Base-by-base conservation (phyloP, 2,797 vertebrate genomes). In the Decapterus maruadsi region DNA sequence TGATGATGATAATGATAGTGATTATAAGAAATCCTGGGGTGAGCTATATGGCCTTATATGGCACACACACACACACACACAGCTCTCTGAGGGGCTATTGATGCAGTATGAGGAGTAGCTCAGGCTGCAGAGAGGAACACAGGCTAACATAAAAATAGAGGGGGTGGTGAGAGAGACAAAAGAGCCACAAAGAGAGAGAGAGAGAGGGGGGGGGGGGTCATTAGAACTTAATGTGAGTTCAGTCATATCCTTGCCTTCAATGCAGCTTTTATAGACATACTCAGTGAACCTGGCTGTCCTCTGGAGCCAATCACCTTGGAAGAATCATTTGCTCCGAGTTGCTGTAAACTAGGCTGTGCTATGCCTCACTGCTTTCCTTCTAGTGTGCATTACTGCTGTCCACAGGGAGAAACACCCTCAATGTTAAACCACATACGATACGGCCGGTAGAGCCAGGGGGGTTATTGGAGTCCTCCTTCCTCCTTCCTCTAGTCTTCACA, bases 201-300 rank as follows among this genome's bases (percentile, higher is more conserved):
- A 54, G 54, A 61, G 2, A 50, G 20, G 60, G 6, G 48, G 45
- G 40, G 17, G 72, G 77, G 64, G 77, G 89, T 92, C 85, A 87
- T 87, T 88, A 89, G 79, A 88, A 90, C 82, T 92, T 92, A 87
- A 93, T 81, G 83, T 71, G 84, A 84, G 81, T 71, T 64, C 72
- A 82, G 63, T 84, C 75, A 75, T 88, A 82, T 88, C 66, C 57
- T 76, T 75, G 75, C 72, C 87, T 84, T 89, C 80, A 72, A 77
- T 90, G 89, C 87, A 90, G 91, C 75, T 76, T 88, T 90, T 85
- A 89, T 70, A 83, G 82, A 85, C 82, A 36, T 60, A 61, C 78
- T 73, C 72, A 31, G 0, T 63, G 73, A 80, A 77, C 76, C 81
- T 80, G 70, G 36, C 63, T 13, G 45, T 87, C 90, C 90, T 89